These are phyloP conservation scores for Megaceryle maxima DNA, from an alignment of 2,113 vertebrate species.

Conservation along the genomic window DNA sequence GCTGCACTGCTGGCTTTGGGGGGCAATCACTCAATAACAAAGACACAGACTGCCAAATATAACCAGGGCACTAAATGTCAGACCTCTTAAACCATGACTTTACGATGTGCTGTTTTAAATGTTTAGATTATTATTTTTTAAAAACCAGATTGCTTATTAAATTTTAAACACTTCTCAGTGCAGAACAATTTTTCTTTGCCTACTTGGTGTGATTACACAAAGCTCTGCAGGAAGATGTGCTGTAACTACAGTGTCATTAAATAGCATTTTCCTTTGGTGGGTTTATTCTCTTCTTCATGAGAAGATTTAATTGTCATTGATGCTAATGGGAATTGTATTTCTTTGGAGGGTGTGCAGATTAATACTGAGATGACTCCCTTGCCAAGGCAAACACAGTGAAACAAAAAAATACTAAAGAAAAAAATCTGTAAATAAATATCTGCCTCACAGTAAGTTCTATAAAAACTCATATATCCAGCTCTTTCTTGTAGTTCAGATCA, in stretches of 20 bases:
- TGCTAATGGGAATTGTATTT: background rate
- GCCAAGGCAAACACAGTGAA: background rate
- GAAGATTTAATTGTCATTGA: background rate
- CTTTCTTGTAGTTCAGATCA: background rate
- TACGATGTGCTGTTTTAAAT: background rate
- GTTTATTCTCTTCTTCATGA: background rate
- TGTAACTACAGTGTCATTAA: slow-evolving; percentile 16
- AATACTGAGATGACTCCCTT: background rate
- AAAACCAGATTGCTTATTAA: background rate
- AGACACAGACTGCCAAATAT: background rate
- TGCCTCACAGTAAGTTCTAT: background rate
- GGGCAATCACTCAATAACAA: too few relatives aligned
- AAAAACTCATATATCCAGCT: background rate
- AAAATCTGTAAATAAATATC: background rate
- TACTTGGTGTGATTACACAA: slow-evolving; percentile 11
- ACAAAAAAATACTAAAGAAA: background rate
- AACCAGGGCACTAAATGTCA: too few relatives aligned
- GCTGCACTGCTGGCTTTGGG: background rate
- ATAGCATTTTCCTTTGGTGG: background rate
- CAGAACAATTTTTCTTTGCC: slow-evolving; percentile 33
- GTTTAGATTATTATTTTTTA: background rate
- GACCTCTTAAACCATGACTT: background rate
- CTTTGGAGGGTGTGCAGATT: background rate
- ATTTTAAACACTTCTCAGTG: background rate
- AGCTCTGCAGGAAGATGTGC: slow-evolving; percentile 30